Percentiles rank a stretch among this genome's conserved stretches.
Evolutionary conservation across 35 echinoderm and acorn worm species (phyloP).

Genomic region (Strongylocentrotus purpuratus): DNA sequence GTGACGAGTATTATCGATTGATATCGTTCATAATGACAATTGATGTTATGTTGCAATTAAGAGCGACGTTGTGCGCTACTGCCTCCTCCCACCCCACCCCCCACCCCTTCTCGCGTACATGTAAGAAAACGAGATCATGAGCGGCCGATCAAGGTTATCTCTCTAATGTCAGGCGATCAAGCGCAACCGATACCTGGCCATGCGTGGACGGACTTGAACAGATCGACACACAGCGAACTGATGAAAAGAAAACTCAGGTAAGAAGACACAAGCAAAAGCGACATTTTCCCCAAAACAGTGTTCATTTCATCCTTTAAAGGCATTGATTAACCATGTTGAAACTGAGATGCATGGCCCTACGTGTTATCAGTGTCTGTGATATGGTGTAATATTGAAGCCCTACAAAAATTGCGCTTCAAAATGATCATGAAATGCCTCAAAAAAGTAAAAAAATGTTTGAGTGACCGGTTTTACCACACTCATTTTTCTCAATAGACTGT

Average conservation of each 20-base stretch:
- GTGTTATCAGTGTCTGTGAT: too few relatives aligned
- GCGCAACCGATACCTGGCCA: neutral
- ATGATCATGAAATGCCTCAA: too few relatives aligned
- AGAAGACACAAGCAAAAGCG: neutral
- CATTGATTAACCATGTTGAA: too few relatives aligned
- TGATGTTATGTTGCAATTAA: neutral
- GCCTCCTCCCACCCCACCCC: too few relatives aligned
- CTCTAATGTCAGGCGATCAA: neutral
- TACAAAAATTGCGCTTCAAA: too few relatives aligned
- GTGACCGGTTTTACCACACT: too few relatives aligned
- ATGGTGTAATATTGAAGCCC: too few relatives aligned
- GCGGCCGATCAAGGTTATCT: neutral
- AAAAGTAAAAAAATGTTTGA: too few relatives aligned
- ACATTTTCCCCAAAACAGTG: neutral
- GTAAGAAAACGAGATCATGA: neutral
- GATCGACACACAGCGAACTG: neutral
- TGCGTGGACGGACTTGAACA: neutral
- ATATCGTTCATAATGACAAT: conserved; percentile 4
- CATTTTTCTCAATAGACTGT: too few relatives aligned
- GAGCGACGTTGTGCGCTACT: neutral
- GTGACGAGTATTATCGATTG: conserved; percentile 27
- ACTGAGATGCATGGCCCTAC: too few relatives aligned
- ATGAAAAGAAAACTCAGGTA: neutral
- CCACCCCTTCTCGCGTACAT: neutral
- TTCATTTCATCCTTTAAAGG: too few relatives aligned